phyloP scores from a whole-genome alignment of 2,797 vertebrate species.

The Oryzias sinensis region DNA sequence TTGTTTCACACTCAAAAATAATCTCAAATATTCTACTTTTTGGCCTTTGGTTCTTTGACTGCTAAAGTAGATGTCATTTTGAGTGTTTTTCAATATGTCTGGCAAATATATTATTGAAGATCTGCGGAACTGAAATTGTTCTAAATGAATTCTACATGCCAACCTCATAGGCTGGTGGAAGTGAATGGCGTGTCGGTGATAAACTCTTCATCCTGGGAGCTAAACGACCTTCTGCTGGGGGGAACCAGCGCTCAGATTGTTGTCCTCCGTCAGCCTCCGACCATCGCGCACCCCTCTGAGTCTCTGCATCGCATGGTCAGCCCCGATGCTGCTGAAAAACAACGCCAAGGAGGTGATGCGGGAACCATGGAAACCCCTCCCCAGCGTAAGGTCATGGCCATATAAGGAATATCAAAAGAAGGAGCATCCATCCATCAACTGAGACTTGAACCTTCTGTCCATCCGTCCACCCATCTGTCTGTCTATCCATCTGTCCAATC shows the following conservation, averaged over 20 bases:
- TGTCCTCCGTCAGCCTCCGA: slow-evolving; percentile 63
- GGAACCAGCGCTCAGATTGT: slow-evolving; percentile 63
- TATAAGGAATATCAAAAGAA: slow-evolving; percentile 38
- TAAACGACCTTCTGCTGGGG: slow-evolving; percentile 60
- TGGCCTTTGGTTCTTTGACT: too few relatives aligned
- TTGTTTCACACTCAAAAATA: too few relatives aligned
- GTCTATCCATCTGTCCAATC: too few relatives aligned
- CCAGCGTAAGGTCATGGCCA: slow-evolving; percentile 55
- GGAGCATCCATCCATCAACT: background rate
- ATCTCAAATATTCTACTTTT: too few relatives aligned
- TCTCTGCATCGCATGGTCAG: slow-evolving; percentile 21
- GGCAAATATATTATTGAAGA: background rate
- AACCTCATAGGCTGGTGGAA: slow-evolving; percentile 66
- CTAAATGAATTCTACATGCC: background rate
- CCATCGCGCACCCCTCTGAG: slow-evolving; percentile 19
- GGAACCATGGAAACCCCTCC: slow-evolving; percentile 49
- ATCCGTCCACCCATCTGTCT: too few relatives aligned
- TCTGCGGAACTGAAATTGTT: background rate
- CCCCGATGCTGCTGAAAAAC: slow-evolving; percentile 27
- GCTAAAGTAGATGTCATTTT: too few relatives aligned
- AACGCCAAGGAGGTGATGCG: slow-evolving; percentile 25
- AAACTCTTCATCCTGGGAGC: slow-evolving; percentile 63
- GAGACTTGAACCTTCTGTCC: too few relatives aligned
- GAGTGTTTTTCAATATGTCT: too few relatives aligned
- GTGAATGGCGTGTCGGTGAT: slow-evolving; percentile 72